Evolutionary conservation across 1,140 invertebrate species (phyloP), one percentile per base, ranked within the genome.

Genomic region (Orchestia grillus): DNA sequence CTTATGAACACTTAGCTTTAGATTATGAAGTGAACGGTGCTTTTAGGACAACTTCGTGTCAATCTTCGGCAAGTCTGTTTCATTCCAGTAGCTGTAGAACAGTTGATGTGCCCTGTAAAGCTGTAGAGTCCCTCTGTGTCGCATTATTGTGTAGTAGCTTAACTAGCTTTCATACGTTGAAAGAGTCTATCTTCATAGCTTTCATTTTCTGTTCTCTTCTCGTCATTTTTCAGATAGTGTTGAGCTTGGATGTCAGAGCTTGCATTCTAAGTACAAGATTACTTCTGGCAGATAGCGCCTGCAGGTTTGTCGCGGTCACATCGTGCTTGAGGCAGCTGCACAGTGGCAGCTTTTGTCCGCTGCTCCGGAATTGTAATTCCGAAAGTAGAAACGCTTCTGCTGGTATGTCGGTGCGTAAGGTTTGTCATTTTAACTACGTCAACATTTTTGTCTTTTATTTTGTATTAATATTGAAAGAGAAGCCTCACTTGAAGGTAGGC

Each of bases 361-460:
- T 36, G 28, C 62, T 77, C 41, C 88, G 15, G 88, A 8, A 90
- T 90, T 16, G 88, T 44, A 90, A 36, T 36, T 8, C 44, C 92
- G 11, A 40, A 16, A 40, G 92, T 47, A 45, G 36, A 44, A n/a
- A 28, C 43, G 40, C 40, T 94, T 40, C 40, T 94, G 41, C 36
- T 44, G 44, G 92, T 94, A 94, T 47, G 92, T 94, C 92, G 92
- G 92, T 94, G 40, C 92, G 92, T 94, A 94, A 44, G 92, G 92
- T 94, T 94, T 94, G 92, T 94, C 43, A 45, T 0, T 45, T 44
- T 94, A 47, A 94, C 47, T 94, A 19, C 41, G 41, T 44, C 40
- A 44, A n/a, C 92, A 47, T 94, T 94, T 94, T 45, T 28, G 1
- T 94, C 40, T 94, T 44, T 44, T 47, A 45, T 45, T 45, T 47